Percentiles rank a stretch among this genome's conserved stretches.
phyloP scores from a whole-genome alignment of 2,888 invertebrate genomes.

The Tanypteryx hageni region DNA sequence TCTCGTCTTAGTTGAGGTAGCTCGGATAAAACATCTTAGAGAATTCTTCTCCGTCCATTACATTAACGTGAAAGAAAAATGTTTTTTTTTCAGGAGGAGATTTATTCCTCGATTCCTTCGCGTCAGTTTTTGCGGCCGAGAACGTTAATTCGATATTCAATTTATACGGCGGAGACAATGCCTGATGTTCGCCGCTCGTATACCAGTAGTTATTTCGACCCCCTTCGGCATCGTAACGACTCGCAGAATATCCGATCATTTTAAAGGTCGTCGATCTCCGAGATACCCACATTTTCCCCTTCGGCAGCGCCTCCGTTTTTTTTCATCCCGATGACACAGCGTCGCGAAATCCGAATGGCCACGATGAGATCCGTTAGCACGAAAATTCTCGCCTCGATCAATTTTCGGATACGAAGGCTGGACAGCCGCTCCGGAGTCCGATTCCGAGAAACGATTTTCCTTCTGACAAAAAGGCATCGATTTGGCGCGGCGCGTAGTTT shows the following conservation, averaged over 20 bases:
- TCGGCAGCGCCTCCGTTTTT: no score
- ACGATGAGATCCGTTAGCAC: no score
- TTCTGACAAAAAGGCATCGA: conserved; percentile 10
- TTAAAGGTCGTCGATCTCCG: neutral
- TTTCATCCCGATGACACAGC: no score
- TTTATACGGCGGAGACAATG: neutral
- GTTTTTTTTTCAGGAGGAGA: no score
- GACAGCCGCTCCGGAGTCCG: neutral
- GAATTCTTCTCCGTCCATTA: no score
- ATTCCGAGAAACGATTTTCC: conserved; percentile 16
- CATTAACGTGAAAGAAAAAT: no score
- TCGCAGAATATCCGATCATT: neutral
- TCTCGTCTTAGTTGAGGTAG: neutral
- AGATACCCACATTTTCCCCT: neutral
- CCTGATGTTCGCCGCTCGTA: neutral
- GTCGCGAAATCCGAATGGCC: no score
- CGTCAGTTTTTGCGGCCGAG: no score
- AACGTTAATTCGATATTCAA: neutral
- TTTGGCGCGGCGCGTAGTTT: neutral
- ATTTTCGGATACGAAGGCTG: neutral
- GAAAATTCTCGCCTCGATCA: no score
- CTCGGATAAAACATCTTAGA: neutral
- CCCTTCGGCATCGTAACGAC: neutral
- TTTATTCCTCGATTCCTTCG: no score
- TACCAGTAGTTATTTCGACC: neutral